Conservation (phyloP, 2,888 invertebrate genomes). For the Caenorhabditis afra region DNA sequence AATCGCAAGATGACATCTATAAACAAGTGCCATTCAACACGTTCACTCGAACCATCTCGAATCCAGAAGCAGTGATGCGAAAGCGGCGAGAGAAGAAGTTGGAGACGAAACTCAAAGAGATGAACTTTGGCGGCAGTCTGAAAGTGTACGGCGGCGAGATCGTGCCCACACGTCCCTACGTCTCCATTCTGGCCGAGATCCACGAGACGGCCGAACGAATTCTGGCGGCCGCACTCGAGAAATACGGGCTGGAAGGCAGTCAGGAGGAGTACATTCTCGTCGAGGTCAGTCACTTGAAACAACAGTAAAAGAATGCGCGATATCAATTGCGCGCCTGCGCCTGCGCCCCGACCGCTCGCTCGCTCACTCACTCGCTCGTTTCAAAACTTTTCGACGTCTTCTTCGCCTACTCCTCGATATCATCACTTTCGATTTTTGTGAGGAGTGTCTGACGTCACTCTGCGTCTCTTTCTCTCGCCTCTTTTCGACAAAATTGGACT, state of each 20-base stretch:
- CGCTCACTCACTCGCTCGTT: slow-evolving; percentile 7
- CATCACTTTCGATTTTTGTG: slow-evolving; percentile 39
- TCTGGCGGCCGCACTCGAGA: slow-evolving; percentile 95
- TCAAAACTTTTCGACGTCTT: slow-evolving; percentile 35
- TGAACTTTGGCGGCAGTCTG: slow-evolving; percentile 82
- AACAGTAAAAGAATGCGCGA: background rate
- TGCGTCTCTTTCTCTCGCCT: slow-evolving; percentile 18
- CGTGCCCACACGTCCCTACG: slow-evolving; percentile 93
- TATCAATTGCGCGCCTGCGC: too few species aligned
- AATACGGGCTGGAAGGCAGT: slow-evolving; percentile 93
- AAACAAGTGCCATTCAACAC: slow-evolving; percentile 90
- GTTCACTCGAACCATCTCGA: slow-evolving; percentile 98
- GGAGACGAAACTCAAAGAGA: slow-evolving; percentile 90
- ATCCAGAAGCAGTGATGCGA: slow-evolving; percentile 99
- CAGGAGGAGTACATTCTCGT: slow-evolving; percentile 94
- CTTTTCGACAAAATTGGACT: background rate
- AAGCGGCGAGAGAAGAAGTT: slow-evolving; percentile 95
- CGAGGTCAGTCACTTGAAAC: slow-evolving; percentile 88
- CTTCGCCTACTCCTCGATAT: slow-evolving; percentile 28
- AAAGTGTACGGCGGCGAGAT: slow-evolving; percentile 95
- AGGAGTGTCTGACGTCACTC: slow-evolving; percentile 40
- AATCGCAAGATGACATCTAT: slow-evolving; percentile 78
- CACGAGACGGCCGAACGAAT: slow-evolving; percentile 93
- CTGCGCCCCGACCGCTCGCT: background rate
- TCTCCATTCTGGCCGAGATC: slow-evolving; percentile 93